Conservation (phyloP, 1,140 invertebrate genomes). For the Pogonognathellus flavescens region DNA sequence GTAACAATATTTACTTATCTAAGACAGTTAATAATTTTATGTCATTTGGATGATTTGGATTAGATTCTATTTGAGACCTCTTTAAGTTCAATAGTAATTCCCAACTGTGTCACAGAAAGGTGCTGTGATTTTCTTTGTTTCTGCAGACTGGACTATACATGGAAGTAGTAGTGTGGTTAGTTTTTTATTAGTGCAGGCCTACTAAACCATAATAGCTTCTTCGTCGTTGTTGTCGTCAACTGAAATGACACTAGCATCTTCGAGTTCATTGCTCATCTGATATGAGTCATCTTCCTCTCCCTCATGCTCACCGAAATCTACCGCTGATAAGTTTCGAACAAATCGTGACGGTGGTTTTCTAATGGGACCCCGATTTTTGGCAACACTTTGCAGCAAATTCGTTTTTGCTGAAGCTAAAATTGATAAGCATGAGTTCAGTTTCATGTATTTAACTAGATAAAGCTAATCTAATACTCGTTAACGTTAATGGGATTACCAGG, state of each 20-base stretch:
- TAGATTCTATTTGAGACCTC: conserved; percentile 50
- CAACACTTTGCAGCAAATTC: conserved; percentile 58
- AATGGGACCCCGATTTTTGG: conserved; percentile 65
- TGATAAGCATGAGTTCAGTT: conserved; percentile 41
- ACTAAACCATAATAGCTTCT: conserved; percentile 67
- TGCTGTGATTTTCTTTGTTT: conserved; percentile 34
- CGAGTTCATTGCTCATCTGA: conserved; percentile 1
- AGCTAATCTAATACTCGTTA: background rate
- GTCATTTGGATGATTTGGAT: conserved; percentile 34
- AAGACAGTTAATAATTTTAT: background rate
- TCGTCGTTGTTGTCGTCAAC: conserved; percentile 66
- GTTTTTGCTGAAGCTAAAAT: conserved; percentile 43
- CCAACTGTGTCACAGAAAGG: conserved; percentile 33
- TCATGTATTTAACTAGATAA: background rate
- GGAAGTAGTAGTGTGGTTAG: background rate
- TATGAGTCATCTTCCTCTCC: conserved; percentile 58
- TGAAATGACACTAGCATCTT: conserved; percentile 68
- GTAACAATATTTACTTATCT: background rate
- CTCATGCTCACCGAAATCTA: conserved; percentile 66
- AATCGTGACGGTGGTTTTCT: conserved; percentile 66
- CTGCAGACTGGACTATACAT: background rate
- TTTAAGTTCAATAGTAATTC: conserved; percentile 37
- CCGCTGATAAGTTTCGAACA: conserved; percentile 63
- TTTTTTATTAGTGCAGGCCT: background rate
- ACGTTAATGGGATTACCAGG: conserved; percentile 43